A percentile compares a stretch with the other conserved stretches of the same genome.
Conservation (phyloP, 2,113 vertebrate genomes). For the Leucosticte australis region DNA sequence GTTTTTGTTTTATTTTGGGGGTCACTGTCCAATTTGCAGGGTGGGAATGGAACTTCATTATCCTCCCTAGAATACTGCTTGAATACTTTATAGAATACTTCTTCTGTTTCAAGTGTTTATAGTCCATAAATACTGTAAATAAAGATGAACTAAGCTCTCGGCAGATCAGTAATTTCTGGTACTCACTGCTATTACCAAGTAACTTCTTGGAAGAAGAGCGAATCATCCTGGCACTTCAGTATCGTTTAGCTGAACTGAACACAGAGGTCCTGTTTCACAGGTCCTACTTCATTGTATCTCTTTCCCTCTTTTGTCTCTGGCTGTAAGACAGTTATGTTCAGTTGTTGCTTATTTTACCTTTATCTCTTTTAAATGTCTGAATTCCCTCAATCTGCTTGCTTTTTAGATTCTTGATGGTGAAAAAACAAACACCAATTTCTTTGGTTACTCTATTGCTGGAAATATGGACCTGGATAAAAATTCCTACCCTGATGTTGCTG, state of each 20-base stretch:
- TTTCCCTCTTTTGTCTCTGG: background rate
- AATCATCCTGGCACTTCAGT: background rate
- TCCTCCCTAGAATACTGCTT: background rate
- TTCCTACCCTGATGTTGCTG: conserved; percentile 91
- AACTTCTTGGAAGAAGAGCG: background rate
- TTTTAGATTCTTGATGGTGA: conserved; percentile 86
- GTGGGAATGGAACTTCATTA: background rate
- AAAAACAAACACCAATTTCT: conserved; percentile 73
- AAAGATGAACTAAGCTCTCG: background rate
- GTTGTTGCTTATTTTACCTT: background rate
- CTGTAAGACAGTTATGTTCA: background rate
- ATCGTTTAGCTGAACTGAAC: background rate
- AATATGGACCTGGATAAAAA: conserved; percentile 95
- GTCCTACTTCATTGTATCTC: background rate
- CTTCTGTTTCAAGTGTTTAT: background rate
- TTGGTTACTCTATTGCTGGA: conserved; percentile 95
- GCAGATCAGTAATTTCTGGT: background rate
- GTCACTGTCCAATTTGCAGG: background rate
- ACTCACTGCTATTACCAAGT: background rate
- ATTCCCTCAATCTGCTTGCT: conserved; percentile 15
- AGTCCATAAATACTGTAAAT: background rate
- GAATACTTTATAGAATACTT: background rate
- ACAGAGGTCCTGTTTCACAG: background rate
- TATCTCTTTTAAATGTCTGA: background rate
- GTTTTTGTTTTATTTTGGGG: background rate